Percentiles rank a stretch among this genome's conserved stretches.
phyloP scores from a whole-genome alignment of 2,797 vertebrate genomes.

The Sebastes miniatus region DNA sequence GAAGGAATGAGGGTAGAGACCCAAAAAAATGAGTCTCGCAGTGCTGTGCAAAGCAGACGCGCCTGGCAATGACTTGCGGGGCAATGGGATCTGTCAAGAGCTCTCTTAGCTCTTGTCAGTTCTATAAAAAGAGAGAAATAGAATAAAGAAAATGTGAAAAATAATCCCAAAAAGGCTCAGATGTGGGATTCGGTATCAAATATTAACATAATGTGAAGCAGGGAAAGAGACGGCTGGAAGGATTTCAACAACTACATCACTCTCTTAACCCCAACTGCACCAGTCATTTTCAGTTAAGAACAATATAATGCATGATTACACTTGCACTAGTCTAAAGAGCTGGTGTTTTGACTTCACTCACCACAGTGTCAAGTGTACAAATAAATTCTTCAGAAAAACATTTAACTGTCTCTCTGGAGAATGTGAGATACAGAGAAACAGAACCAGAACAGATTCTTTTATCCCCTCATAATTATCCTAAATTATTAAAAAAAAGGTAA shows the following conservation, averaged over 20 bases:
- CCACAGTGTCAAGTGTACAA: not conserved
- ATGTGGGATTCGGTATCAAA: conserved; percentile 47
- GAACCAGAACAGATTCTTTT: not conserved
- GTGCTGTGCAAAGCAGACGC: conserved; percentile 7
- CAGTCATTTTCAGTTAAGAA: conserved; percentile 17
- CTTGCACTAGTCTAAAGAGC: not conserved
- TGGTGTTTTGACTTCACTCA: not conserved
- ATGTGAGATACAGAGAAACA: not conserved
- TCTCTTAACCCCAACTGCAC: not conserved
- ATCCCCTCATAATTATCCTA: not conserved
- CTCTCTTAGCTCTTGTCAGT: conserved; percentile 35
- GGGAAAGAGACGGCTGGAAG: conserved; percentile 13
- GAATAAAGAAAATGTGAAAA: conserved; percentile 28
- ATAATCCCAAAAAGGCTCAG: conserved; percentile 32
- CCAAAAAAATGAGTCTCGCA: conserved; percentile 31
- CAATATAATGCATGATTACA: conserved; percentile 29
- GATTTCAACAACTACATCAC: conserved; percentile 30
- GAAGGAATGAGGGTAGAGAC: conserved; percentile 29
- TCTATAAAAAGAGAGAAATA: conserved; percentile 39
- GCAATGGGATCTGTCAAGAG: conserved; percentile 52
- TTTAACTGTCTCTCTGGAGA: not conserved
- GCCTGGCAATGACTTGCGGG: conserved; percentile 30
- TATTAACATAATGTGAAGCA: conserved; percentile 43
- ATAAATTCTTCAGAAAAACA: conserved; percentile 19
- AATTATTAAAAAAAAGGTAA: not conserved